A percentile compares a stretch with the other conserved stretches of the same genome.
Conservation (phyloP, 2,888 invertebrate genomes). For the Heliconius ismenius region DNA sequence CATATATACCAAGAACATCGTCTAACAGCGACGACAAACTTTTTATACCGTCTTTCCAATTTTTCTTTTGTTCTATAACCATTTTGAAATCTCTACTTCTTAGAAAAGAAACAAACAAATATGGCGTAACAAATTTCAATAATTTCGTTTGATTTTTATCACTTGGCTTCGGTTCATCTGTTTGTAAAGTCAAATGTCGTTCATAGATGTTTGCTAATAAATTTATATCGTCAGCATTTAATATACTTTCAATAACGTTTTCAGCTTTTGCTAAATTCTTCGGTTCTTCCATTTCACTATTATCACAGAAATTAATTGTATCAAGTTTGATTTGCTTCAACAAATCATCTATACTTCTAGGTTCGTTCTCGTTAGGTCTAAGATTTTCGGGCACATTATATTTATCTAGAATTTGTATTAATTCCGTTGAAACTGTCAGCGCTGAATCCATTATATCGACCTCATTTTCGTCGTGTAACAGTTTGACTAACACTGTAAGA, state of each 20-base stretch:
- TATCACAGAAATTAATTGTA: constrained; percentile 46
- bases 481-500: constrained; percentile 85
- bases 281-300: constrained; percentile 49
- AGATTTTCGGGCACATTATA: constrained; percentile 76
- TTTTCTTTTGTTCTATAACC: constrained; percentile 82
- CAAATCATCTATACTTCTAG: constrained; percentile 57
- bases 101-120: constrained; percentile 83
- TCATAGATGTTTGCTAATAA: constrained; percentile 84
- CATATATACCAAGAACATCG: constrained; percentile 86
- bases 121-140: constrained; percentile 70
- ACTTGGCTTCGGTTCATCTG: constrained; percentile 53
- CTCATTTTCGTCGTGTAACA: constrained; percentile 86
- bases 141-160: constrained; percentile 52
- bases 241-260: constrained; percentile 85
- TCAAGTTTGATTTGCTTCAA: constrained; percentile 56
- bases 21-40: constrained; percentile 87
- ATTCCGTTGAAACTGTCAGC: constrained; percentile 76
- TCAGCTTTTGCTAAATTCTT: constrained; percentile 57
- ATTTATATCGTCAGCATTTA: constrained; percentile 83
- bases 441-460: constrained; percentile 86
- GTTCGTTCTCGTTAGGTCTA: constrained; percentile 54
- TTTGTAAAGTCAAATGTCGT: constrained; percentile 68
- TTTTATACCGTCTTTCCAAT: constrained; percentile 86
- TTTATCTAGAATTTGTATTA: constrained; percentile 79
- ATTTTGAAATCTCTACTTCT: constrained; percentile 82